phyloP scores from a whole-genome alignment of 2,797 vertebrate species.

The Tachyglossus aculeatus region DNA sequence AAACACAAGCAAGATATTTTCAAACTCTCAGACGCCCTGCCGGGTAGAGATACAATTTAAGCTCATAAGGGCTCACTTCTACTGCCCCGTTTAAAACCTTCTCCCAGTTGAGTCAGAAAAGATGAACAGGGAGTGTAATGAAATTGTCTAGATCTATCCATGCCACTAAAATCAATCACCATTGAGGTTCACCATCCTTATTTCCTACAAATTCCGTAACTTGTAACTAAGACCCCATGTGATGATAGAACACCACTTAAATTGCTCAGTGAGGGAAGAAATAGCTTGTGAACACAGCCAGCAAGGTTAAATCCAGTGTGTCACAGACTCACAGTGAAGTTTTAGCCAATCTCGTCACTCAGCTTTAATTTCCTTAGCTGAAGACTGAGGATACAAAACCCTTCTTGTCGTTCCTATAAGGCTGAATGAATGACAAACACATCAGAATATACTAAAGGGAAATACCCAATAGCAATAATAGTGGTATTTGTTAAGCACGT shows the following conservation, averaged over 20 bases:
- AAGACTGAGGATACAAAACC: background rate
- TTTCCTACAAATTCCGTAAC: background rate
- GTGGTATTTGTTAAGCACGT: no score
- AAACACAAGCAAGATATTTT: slow-evolving; percentile 15
- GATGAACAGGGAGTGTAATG: background rate
- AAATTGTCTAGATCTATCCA: background rate
- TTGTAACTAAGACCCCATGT: background rate
- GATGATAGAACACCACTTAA: background rate
- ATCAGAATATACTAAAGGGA: no score
- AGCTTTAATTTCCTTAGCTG: background rate
- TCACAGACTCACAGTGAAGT: background rate
- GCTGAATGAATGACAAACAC: background rate
- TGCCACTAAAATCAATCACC: background rate
- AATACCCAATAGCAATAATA: no score
- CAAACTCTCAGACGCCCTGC: background rate
- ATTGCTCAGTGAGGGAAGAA: background rate
- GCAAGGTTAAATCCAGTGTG: background rate
- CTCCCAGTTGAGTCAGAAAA: background rate
- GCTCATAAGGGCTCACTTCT: background rate
- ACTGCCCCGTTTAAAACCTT: background rate
- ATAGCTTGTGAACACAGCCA: background rate
- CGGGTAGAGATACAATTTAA: slow-evolving; percentile 19
- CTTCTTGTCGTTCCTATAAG: background rate
- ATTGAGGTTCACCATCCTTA: background rate
- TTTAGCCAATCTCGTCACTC: background rate